phyloP scores from a whole-genome alignment of 2,888 invertebrate genomes.

The Tenthredo amoena region DNA sequence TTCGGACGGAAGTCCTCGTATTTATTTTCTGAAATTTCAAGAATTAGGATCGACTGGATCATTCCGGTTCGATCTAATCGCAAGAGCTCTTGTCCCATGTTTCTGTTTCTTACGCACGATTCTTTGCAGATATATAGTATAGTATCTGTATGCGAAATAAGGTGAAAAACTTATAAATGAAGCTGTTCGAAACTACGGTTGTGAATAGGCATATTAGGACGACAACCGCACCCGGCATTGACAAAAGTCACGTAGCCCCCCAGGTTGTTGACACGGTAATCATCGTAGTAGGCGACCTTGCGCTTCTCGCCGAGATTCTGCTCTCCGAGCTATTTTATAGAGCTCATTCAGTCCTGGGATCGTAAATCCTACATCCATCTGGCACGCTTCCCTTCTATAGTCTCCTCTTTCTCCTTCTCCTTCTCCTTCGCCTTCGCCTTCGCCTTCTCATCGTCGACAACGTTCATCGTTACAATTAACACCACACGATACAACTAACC shows the following conservation, averaged over 20 bases:
- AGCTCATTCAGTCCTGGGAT: slow-evolving; percentile 25
- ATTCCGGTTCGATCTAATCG: neutral
- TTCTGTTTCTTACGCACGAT: neutral
- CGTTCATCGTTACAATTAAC: neutral
- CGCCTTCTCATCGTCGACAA: neutral
- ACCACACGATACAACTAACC: neutral
- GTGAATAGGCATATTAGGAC: neutral
- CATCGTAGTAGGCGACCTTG: slow-evolving; percentile 34
- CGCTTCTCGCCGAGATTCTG: slow-evolving; percentile 3
- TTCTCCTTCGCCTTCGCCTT: neutral
- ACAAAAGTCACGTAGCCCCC: slow-evolving; percentile 25
- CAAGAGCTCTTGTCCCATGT: neutral
- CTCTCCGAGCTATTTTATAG: slow-evolving; percentile 31
- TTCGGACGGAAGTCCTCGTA: neutral
- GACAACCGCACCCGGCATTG: neutral
- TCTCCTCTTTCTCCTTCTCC: neutral
- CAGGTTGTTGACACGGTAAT: slow-evolving; percentile 33
- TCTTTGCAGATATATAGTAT: neutral
- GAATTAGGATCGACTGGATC: neutral
- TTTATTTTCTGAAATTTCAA: neutral
- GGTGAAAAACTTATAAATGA: neutral
- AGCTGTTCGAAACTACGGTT: neutral
- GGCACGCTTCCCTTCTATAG: neutral
- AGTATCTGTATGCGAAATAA: neutral
- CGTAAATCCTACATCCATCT: slow-evolving; percentile 18